These are phyloP conservation scores for Cryptophagus acutangulus DNA, from an alignment of 2,888 invertebrate species.

Conservation along the genomic window DNA sequence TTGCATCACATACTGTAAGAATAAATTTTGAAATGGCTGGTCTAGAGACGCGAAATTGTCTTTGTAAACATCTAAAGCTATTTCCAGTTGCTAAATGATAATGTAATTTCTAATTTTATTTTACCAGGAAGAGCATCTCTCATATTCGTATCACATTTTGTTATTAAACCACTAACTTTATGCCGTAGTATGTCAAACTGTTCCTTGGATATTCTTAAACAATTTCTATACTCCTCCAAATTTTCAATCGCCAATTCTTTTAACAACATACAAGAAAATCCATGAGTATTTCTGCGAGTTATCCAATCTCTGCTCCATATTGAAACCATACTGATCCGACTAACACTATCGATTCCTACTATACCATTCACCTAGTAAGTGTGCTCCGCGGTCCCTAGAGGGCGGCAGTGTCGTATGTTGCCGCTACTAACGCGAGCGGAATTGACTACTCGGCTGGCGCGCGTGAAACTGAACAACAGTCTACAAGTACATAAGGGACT, in stretches of 20 bases:
- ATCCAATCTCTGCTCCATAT: neutral
- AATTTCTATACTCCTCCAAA: conserved; percentile 5
- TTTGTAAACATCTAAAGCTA: too few species aligned
- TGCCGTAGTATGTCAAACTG: conserved; percentile 10
- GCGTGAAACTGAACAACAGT: too few species aligned
- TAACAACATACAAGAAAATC: neutral
- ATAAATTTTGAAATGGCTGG: conserved; percentile 24
- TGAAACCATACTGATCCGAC: too few species aligned
- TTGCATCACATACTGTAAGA: conserved; percentile 19
- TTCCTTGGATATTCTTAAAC: conserved; percentile 3
- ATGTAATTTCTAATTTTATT: conserved; percentile 8
- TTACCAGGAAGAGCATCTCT: conserved; percentile 6
- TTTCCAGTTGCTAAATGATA: conserved; percentile 11
- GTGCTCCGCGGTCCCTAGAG: too few species aligned
- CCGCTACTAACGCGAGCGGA: too few species aligned
- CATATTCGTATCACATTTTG: conserved; percentile 8
- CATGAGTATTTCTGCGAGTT: neutral
- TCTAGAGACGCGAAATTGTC: too few species aligned
- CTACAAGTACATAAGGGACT: too few species aligned
- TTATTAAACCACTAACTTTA: conserved; percentile 1
- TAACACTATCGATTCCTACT: too few species aligned
- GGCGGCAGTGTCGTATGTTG: too few species aligned
- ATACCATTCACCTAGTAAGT: too few species aligned
- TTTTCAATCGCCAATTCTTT: conserved; percentile 2
- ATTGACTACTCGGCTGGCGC: too few species aligned